These are phyloP conservation scores for Drosophila ironensis DNA, from an alignment of 1,140 invertebrate species.

Conservation along the genomic window DNA sequence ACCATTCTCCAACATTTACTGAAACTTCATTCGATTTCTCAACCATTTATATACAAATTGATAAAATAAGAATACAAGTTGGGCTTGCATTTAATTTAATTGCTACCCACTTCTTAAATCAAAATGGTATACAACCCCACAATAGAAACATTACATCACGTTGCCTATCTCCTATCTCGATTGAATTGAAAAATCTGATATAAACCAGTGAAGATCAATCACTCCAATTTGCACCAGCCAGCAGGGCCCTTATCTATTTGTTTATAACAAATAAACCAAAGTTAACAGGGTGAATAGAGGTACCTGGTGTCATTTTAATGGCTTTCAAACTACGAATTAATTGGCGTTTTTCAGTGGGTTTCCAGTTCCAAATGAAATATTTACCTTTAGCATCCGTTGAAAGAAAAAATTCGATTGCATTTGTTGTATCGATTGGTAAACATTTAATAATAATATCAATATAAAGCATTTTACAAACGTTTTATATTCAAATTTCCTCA, in stretches of 20 bases:
- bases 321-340: not conserved
- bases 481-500: conserved; percentile 55
- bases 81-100: too few relatives aligned
- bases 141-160: not conserved
- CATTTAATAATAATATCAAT: conserved; percentile 76
- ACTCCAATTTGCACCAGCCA: not conserved
- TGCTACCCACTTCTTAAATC: too few relatives aligned
- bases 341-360: too few relatives aligned
- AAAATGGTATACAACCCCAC: too few relatives aligned
- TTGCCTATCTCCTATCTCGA: not conserved
- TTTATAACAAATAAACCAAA: not conserved
- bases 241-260: not conserved
- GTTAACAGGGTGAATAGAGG: not conserved
- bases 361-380: too few relatives aligned
- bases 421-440: conserved; percentile 50
- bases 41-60: not conserved
- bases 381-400: not conserved
- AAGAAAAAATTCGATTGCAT: not conserved
- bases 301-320: not conserved
- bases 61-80: not conserved
- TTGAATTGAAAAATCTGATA: too few relatives aligned
- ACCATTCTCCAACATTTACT: too few relatives aligned
- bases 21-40: too few relatives aligned
- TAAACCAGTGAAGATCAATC: not conserved
- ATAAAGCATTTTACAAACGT: conserved; percentile 74